Conservation (phyloP, 1,140 invertebrate genomes). For the Penaeus japonicus region DNA sequence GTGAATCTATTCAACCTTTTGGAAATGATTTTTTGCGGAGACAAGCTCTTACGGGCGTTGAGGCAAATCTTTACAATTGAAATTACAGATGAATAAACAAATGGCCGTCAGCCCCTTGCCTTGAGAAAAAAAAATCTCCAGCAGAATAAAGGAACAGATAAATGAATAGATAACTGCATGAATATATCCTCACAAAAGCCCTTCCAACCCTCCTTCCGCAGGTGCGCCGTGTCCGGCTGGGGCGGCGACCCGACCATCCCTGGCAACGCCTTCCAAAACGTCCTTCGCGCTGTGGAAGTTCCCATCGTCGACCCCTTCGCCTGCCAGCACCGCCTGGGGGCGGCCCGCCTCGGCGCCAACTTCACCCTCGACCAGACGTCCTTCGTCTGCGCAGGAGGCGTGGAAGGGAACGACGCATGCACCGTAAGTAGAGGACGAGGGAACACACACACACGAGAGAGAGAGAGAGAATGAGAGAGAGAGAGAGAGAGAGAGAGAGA, state of each 20-base stretch:
- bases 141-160: too few relatives aligned
- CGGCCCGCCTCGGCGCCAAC: constrained; percentile 28
- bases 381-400: constrained; percentile 89
- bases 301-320: constrained; percentile 10
- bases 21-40: too few relatives aligned
- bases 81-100: too few relatives aligned
- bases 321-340: constrained; percentile 15
- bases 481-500: too few relatives aligned
- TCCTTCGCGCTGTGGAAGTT: constrained; percentile 67
- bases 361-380: constrained; percentile 66
- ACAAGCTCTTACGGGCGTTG: too few relatives aligned
- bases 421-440: neutral
- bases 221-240: constrained; percentile 80
- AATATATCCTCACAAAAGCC: constrained; percentile 43
- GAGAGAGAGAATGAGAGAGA: too few relatives aligned
- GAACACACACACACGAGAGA: too few relatives aligned
- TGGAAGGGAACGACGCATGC: constrained; percentile 84
- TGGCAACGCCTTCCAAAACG: constrained; percentile 71
- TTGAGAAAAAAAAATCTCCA: too few relatives aligned
- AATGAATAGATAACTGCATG: too few relatives aligned
- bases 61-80: too few relatives aligned
- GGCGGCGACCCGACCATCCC: constrained; percentile 77
- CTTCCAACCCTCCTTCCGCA: constrained; percentile 64
- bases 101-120: too few relatives aligned
- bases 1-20: too few relatives aligned